phyloP scores from a whole-genome alignment of 2,888 invertebrate species.

The Papilio gigon region DNA sequence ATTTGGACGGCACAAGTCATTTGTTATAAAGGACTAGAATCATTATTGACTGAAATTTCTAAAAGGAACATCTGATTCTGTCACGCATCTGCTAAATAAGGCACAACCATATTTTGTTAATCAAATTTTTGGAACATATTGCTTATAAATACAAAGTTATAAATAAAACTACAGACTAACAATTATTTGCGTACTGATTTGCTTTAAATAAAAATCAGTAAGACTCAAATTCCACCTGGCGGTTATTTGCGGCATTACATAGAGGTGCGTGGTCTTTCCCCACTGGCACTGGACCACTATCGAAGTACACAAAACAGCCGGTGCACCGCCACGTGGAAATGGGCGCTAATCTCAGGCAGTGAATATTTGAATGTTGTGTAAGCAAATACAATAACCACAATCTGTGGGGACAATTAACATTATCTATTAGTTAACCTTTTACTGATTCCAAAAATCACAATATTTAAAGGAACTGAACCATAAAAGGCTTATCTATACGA shows the following conservation, averaged over 20 bases:
- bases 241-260: background rate
- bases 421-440: constrained; percentile 37
- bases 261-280: background rate
- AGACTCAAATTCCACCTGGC: background rate
- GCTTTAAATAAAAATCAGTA: constrained; percentile 24
- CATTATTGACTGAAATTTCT: constrained; percentile 56
- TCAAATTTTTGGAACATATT: constrained; percentile 44
- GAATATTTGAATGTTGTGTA: constrained; percentile 22
- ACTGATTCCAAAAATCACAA: constrained; percentile 36
- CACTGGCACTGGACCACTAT: no score
- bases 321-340: background rate
- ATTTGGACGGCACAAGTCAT: constrained; percentile 79
- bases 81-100: constrained; percentile 65
- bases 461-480: constrained; percentile 40
- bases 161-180: constrained; percentile 21
- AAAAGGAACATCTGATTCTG: constrained; percentile 66
- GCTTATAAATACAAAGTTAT: constrained; percentile 25
- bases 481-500: constrained; percentile 15
- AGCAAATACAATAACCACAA: constrained; percentile 14
- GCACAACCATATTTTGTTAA: constrained; percentile 67
- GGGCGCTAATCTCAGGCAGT: constrained; percentile 1
- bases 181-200: constrained; percentile 11
- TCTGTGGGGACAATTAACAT: constrained; percentile 17
- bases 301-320: background rate
- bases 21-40: constrained; percentile 74